phyloP scores from a whole-genome alignment of 2,797 vertebrate species.

The Corythornis leucogaster region DNA sequence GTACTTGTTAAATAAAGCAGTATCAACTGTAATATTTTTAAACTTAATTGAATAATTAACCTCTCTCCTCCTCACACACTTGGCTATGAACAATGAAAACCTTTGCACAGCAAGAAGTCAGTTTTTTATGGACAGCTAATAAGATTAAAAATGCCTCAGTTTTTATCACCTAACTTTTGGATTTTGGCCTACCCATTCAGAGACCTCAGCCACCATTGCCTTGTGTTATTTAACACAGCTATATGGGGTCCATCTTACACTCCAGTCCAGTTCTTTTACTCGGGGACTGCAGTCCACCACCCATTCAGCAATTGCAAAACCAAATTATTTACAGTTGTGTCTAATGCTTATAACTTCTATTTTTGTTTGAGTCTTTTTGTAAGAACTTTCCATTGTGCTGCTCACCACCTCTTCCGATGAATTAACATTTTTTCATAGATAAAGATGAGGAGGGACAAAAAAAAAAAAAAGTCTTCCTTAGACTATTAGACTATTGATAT shows the following conservation, averaged over 20 bases:
- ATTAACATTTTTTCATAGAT: background rate
- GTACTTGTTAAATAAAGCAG: background rate
- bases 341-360: background rate
- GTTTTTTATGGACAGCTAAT: background rate
- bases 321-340: background rate
- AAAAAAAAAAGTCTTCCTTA: background rate
- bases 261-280: background rate
- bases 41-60: background rate
- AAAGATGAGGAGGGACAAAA: background rate
- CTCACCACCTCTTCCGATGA: background rate
- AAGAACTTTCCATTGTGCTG: background rate
- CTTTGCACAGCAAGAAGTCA: background rate
- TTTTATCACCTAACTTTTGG: background rate
- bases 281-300: background rate
- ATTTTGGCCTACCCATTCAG: background rate
- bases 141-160: background rate
- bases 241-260: background rate
- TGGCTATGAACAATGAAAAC: background rate
- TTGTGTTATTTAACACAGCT: background rate
- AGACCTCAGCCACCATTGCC: background rate
- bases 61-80: background rate
- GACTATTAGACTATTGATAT: background rate
- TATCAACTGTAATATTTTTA: background rate
- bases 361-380: background rate
- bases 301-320: background rate